Evolutionary conservation across 2,888 invertebrate species (phyloP), one percentile per base, ranked within the genome.

Genomic region (Idaea straminata): DNA sequence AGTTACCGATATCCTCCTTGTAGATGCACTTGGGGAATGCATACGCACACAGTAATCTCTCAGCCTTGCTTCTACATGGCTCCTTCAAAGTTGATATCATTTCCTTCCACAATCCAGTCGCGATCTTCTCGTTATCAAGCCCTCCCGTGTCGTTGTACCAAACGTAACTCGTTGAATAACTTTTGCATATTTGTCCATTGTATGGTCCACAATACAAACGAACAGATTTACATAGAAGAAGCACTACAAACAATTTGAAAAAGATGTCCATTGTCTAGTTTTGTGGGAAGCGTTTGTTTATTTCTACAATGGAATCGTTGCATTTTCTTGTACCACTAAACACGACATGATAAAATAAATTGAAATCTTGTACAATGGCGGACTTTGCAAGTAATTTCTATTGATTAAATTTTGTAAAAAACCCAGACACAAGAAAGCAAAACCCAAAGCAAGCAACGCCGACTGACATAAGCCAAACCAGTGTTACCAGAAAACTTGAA

Each of bases 31-130:
- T 95, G 3, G 98, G 98, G 90, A 98, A 99, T 62, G 98, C 98
- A 89, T 97, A 98, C 66, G 97, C 95, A 88, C 99, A 99, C 15
- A 99, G 91, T 83, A 99, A 94, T 94, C 96, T 97, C 95, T 98
- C 97, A 61, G 98, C 98, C 67, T 96, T 96, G 72, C 95, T 95
- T 67, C 96, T 94, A 87, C 99, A 99, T 59, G 97, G 96, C 78
- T 97, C 97, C 67, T 94, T 94, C 59, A 98, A 91, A 64, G 95
- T 95, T 10, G 94, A 93, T 80, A 98, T 96, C 87, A 98, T 93
- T 92, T 98, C 98, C 73, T 96, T 95, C 97, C 97, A 98, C 35
- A 98, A 90, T 61, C 96, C 96, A 6, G 94, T 93, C 0, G 97
- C 95, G 66, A 98, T 97, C 83, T 96, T 95, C 83, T 98, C 98